Evolutionary conservation across 2,888 invertebrate genomes (phyloP).

Genomic region (Pseudococcus jackbeardsleyi): DNA sequence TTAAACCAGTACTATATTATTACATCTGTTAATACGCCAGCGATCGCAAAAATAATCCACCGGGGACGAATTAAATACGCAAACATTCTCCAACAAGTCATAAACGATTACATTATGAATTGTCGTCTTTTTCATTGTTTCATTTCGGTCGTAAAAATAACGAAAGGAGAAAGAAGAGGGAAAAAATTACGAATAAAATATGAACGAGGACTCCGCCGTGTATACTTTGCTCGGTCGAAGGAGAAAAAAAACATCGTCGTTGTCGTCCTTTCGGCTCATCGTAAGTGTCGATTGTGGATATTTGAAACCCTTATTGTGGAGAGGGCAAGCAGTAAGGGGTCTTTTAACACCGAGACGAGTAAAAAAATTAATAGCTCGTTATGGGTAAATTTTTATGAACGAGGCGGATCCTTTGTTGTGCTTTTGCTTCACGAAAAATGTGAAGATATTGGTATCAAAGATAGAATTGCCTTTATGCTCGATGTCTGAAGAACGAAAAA

Average conservation of each 20-base stretch:
- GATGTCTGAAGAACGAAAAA: neutral
- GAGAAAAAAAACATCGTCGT: no score
- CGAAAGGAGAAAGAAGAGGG: neutral
- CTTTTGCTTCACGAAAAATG: neutral
- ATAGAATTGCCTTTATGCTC: neutral
- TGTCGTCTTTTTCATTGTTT: constrained; percentile 20
- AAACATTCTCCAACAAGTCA: constrained; percentile 18
- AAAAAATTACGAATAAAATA: constrained; percentile 24
- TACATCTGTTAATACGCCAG: constrained; percentile 35
- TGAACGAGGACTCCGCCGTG: neutral
- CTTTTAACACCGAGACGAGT: neutral
- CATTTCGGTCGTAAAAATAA: constrained; percentile 17
- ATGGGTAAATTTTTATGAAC: neutral
- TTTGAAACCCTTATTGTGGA: neutral
- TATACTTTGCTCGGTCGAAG: neutral
- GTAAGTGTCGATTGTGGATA: neutral
- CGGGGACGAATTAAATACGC: constrained; percentile 34
- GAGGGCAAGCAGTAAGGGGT: neutral
- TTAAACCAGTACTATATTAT: constrained; percentile 39
- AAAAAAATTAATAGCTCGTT: neutral
- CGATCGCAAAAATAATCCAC: constrained; percentile 26
- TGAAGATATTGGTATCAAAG: neutral
- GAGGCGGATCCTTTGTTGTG: neutral
- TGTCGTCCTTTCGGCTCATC: no score
- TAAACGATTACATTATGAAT: constrained; percentile 35